Conservation (phyloP, 2,888 invertebrate species). For the Eugnorisma glareosa region DNA sequence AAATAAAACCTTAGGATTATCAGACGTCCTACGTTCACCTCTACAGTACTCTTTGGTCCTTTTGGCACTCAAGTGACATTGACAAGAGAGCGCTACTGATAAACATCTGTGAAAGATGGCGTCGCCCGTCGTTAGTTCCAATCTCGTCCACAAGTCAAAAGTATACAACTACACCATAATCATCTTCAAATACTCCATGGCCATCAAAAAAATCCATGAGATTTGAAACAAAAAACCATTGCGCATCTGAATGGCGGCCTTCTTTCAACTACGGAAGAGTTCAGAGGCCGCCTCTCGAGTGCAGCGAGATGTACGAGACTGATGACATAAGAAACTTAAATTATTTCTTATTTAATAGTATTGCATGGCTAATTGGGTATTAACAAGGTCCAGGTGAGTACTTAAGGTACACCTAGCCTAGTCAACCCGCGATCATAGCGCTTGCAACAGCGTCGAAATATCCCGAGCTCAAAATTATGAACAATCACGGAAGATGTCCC, state of each 20-base stretch:
- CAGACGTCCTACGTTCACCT: not conserved
- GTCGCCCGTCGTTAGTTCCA: not conserved
- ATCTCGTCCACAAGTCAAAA: not conserved
- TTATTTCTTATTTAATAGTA: not conserved
- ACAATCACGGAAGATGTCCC: too few species aligned
- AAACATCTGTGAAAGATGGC: not conserved
- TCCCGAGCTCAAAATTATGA: too few species aligned
- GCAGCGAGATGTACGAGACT: slow-evolving; percentile 59
- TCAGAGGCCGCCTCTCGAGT: slow-evolving; percentile 60
- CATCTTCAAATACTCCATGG: slow-evolving; percentile 14
- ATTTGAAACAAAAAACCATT: slow-evolving; percentile 34
- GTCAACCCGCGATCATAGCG: too few species aligned
- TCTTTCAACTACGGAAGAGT: slow-evolving; percentile 50
- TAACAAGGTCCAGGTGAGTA: slow-evolving; percentile 13
- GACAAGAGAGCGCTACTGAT: not conserved
- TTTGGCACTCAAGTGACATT: not conserved
- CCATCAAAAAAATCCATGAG: slow-evolving; percentile 18
- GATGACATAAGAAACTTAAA: slow-evolving; percentile 28
- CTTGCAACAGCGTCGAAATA: too few species aligned
- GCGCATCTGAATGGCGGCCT: slow-evolving; percentile 34
- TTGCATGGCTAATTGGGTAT: not conserved
- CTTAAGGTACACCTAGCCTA: not conserved
- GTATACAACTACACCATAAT: not conserved
- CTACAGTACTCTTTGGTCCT: not conserved
- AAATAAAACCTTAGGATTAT: not conserved